Evolutionary conservation across 2,797 vertebrate species (phyloP).

Genomic region (Etheostoma nigrum): DNA sequence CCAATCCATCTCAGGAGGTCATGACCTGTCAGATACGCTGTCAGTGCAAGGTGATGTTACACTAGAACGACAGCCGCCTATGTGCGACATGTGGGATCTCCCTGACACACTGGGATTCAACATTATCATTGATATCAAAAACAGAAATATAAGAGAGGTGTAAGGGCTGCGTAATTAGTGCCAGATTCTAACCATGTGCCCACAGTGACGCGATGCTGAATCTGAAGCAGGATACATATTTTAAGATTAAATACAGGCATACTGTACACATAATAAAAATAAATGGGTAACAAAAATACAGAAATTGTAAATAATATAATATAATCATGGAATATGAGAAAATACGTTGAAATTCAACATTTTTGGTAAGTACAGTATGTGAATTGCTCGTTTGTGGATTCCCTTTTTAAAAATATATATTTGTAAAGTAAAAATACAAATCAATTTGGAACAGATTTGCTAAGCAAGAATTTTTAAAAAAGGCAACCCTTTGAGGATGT

Average conservation of each 20-base stretch:
- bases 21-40: constrained; percentile 48
- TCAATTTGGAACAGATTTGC: neutral
- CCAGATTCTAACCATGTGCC: constrained; percentile 29
- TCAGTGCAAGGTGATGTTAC: constrained; percentile 56
- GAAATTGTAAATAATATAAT: rapidly evolving
- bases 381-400: neutral
- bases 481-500: neutral
- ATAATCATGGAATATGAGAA: neutral
- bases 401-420: neutral
- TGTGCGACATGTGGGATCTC: constrained; percentile 33
- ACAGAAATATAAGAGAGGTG: constrained; percentile 35
- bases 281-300: neutral
- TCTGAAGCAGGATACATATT: constrained; percentile 1
- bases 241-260: neutral
- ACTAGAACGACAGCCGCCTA: constrained; percentile 36
- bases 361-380: neutral
- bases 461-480: no score
- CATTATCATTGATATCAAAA: constrained; percentile 33
- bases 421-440: neutral
- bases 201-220: neutral
- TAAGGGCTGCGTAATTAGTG: constrained; percentile 28
- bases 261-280: neutral
- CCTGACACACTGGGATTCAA: constrained; percentile 26
- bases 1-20: constrained; percentile 37
- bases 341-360: neutral